Percentiles rank a stretch among this genome's conserved stretches.
Evolutionary conservation across 2,888 invertebrate species (phyloP).

Genomic region (Scotopteryx bipunctaria): DNA sequence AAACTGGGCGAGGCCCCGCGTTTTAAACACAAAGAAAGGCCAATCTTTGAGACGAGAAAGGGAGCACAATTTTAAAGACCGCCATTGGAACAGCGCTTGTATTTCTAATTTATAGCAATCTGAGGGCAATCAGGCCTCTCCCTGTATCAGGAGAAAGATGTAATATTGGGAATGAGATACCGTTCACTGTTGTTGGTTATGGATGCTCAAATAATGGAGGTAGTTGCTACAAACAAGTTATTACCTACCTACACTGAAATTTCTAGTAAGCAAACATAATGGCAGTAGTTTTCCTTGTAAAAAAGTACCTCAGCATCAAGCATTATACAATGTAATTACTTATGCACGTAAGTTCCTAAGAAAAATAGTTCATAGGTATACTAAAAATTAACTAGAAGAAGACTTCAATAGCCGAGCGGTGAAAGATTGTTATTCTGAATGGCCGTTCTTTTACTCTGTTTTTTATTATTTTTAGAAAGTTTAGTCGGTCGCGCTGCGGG

Average conservation of each 20-base stretch:
- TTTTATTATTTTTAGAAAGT: slow-evolving; percentile 80
- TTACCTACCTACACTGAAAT: slow-evolving; percentile 51
- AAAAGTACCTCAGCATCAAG: slow-evolving; percentile 29
- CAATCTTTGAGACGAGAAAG: slow-evolving; percentile 78
- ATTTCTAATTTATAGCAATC: slow-evolving; percentile 81
- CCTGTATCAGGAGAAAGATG: slow-evolving; percentile 70
- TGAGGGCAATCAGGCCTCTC: slow-evolving; percentile 74
- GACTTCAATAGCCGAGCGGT: slow-evolving; percentile 71
- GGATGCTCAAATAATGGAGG: slow-evolving; percentile 55
- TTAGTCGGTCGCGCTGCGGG: slow-evolving; percentile 74
- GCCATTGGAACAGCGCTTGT: slow-evolving; percentile 72
- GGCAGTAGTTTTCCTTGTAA: slow-evolving; percentile 39
- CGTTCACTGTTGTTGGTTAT: slow-evolving; percentile 64
- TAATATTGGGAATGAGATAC: slow-evolving; percentile 70
- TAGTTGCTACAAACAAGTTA: slow-evolving; percentile 43
- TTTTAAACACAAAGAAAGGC: slow-evolving; percentile 74
- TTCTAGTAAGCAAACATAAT: slow-evolving; percentile 47
- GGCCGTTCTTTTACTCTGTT: slow-evolving; percentile 77
- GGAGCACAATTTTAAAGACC: slow-evolving; percentile 78
- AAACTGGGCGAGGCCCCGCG: slow-evolving; percentile 53
- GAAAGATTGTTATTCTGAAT: slow-evolving; percentile 78
- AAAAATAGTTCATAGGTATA: slow-evolving; percentile 23
- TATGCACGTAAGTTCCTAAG: slow-evolving; percentile 24
- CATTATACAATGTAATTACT: slow-evolving; percentile 5
- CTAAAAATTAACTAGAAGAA: slow-evolving; percentile 49